Evolutionary conservation across 1,140 invertebrate genomes (phyloP).

Genomic region (Phenacoccus solenopsis): DNA sequence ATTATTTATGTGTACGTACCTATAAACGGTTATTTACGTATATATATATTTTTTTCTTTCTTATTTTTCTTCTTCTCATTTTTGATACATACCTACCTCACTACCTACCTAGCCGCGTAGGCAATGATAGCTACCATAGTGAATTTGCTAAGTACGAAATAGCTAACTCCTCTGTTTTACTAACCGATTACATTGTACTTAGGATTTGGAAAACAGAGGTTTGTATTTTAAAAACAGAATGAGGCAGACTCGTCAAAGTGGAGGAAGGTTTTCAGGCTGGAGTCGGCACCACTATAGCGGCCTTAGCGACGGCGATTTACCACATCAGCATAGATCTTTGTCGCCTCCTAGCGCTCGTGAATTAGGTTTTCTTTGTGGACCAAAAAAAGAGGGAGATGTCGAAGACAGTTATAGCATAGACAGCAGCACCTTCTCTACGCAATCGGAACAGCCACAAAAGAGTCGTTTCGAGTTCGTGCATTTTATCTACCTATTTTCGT

Average conservation of each 20-base stretch:
- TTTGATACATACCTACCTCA: too few relatives aligned
- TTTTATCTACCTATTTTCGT: neutral
- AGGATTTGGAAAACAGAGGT: constrained; percentile 75
- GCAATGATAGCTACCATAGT: too few relatives aligned
- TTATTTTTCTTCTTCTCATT: too few relatives aligned
- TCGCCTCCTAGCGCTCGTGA: constrained; percentile 30
- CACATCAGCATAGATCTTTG: constrained; percentile 36
- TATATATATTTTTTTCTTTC: too few relatives aligned
- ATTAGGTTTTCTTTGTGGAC: constrained; percentile 44
- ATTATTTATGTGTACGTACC: too few relatives aligned
- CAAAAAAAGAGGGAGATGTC: constrained; percentile 43
- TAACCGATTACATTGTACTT: too few relatives aligned
- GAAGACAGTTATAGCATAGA: constrained; percentile 75
- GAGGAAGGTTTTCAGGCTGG: constrained; percentile 42
- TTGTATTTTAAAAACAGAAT: constrained; percentile 54
- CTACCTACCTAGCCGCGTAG: too few relatives aligned
- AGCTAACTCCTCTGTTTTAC: too few relatives aligned
- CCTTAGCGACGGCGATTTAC: constrained; percentile 66
- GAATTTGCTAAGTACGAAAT: too few relatives aligned
- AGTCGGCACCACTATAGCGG: constrained; percentile 65
- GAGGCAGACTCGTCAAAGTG: constrained; percentile 41
- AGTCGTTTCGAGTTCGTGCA: constrained; percentile 54
- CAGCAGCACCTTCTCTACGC: constrained; percentile 82
- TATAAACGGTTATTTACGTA: too few relatives aligned
- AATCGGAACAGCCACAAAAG: constrained; percentile 70